Conservation (phyloP, 2,888 invertebrate species). For the Mimachlamys varia region DNA sequence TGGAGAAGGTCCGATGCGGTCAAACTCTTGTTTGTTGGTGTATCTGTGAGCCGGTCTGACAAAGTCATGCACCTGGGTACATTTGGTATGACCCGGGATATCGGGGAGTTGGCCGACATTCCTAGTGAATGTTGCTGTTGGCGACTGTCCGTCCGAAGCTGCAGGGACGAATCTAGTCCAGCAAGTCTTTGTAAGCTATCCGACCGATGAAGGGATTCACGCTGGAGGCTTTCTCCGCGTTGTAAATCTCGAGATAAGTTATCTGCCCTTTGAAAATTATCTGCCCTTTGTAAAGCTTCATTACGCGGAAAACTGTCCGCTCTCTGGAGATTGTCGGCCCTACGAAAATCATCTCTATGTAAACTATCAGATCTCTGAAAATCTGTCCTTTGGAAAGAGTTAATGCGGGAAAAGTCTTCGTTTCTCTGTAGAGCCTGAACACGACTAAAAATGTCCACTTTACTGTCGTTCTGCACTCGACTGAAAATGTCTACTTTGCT, state of each 20-base stretch:
- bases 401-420: neutral
- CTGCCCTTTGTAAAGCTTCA: slow-evolving; percentile 24
- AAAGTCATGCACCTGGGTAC: slow-evolving; percentile 3
- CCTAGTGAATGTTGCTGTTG: neutral
- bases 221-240: neutral
- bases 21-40: neutral
- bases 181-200: slow-evolving; percentile 33
- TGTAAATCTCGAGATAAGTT: slow-evolving; percentile 15
- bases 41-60: neutral
- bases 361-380: slow-evolving; percentile 29
- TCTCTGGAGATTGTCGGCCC: neutral
- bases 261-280: slow-evolving; percentile 21
- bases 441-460: neutral
- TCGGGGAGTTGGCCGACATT: neutral
- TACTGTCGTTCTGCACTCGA: slow-evolving; percentile 19
- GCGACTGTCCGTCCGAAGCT: neutral
- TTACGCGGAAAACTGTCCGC: slow-evolving; percentile 24
- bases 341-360: slow-evolving; percentile 22
- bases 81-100: slow-evolving; percentile 13
- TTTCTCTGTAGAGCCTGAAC: slow-evolving; percentile 1
- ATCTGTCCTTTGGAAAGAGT: slow-evolving; percentile 9
- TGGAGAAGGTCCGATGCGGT: neutral
- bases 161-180: neutral
- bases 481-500: slow-evolving; percentile 25
- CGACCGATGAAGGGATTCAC: neutral